Base-by-base conservation (phyloP, 2,113 vertebrate genomes). In the Stercorarius parasiticus region DNA sequence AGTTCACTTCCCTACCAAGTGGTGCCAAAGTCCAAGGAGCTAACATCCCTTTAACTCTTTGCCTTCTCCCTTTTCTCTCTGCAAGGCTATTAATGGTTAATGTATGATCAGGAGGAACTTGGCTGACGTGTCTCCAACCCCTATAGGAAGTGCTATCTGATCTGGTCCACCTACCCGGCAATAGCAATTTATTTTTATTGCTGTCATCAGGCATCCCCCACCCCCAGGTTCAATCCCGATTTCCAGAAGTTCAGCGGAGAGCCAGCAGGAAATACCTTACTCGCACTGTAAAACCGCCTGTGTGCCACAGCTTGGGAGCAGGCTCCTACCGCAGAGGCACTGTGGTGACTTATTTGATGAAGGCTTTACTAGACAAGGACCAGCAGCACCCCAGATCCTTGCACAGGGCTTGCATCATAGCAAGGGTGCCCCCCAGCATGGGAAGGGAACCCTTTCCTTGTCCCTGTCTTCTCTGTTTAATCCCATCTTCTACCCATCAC, bases 41-140 rank as follows among this genome's bases (percentile, higher is more conserved):
- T 66, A 86, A 90, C 67, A 90, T 78, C 45, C 59, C 72, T 94
- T 93, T 95, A 95, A 97, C 90, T 91, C 61, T 74, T 94, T 81
- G 21, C 12, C 27, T 49, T 71, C 82, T 53, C 27, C 10, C 3
- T 81, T 92, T 58, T 45, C 40, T 18, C 56, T 65, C 83, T 10
- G 18, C 30, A 55, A 55, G 2, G 5, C 64, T 62, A 61, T 52
- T 90, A 80, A 71, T 22, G 16, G 81, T 62, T 91, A 92, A 94
- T 62, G n/a, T 47, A 38, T 5, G 43, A 6, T 76, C 5, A 6
- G 27, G 74, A 79, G 74, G 82, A 96, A 93, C 47, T 85, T 82
- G 93, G 82, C 89, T 82, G 62, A 85, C 0, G 2, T 69, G 23
- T 26, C 40, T 74, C 64, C 55, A 86, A 4, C 5, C 43, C 23